Evolutionary conservation across 1,140 invertebrate species (phyloP), one percentile per base, ranked within the genome.

Genomic region (Lepidurus packardi): DNA sequence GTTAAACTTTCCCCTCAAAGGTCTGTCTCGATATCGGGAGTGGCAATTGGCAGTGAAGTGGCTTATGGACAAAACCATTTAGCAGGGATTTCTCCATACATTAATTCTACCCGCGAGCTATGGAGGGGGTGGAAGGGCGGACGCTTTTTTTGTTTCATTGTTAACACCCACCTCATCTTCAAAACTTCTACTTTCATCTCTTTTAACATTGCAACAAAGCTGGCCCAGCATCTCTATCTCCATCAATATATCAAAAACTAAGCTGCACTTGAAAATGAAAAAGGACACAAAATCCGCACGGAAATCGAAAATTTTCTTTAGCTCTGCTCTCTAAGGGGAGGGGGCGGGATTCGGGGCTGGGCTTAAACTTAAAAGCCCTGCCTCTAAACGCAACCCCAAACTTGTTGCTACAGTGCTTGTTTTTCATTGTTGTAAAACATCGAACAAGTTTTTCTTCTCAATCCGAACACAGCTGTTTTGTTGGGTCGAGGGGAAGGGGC

Each of bases 21-120:
- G 21, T 65, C 21, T 65, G 16, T 16, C 16, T 65, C 16, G 53
- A 21, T n/a, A 65, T n/a, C 21, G 16, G 21, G 53, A 65, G 53
- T 65, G 53, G 53, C 53, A 65, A 65, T 65, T 65, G 53, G 53
- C 53, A 65, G 53, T 65, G 53, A 65, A 65, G 53, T 65, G 53
- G 53, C 53, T 65, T 65, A 65, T 65, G 53, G 53, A 65, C 53
- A 65, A 65, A 65, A 65, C 53, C 53, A 65, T 65, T 16, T 16
- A 65, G 16, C 16, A 21, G 53, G 53, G 53, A 65, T 65, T 65
- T 65, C 21, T 65, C 13, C 21, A n/a, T 65, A 65, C 13, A 65
- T 65, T 5, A 65, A 65, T 21, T 65, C 34, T 4, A 34, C 34
- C 34, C 2, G 34, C 34, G 34, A 34, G 34, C 34, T 34, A 34